These are phyloP conservation scores for Sebastes fasciatus DNA, from an alignment of 2,113 vertebrate genomes.

Conservation along the genomic window DNA sequence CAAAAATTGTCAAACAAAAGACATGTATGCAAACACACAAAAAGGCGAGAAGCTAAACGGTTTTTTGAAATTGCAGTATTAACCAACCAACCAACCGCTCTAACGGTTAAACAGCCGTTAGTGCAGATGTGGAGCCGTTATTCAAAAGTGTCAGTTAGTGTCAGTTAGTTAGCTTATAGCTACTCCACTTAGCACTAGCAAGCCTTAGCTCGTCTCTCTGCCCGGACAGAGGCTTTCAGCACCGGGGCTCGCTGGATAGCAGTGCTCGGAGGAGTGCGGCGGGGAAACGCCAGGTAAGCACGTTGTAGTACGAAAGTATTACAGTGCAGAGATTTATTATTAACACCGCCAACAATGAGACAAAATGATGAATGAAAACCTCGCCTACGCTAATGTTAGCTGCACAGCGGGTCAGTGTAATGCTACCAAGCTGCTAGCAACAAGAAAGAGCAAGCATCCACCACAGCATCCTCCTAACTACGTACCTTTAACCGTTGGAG, in stretches of 20 bases:
- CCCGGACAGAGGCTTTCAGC: constrained; percentile 72
- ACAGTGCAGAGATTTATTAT: neutral
- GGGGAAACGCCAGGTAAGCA: neutral
- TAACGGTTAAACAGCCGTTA: neutral
- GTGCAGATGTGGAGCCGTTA: constrained; percentile 25
- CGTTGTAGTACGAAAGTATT: neutral
- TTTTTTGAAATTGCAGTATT: neutral
- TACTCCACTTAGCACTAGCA: constrained; percentile 51
- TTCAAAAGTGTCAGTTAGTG: constrained; percentile 49
- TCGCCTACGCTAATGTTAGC: constrained; percentile 81
- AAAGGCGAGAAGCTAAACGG: too few relatives aligned
- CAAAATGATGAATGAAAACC: constrained; percentile 69
- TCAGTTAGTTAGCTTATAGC: constrained; percentile 63
- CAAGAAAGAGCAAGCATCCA: constrained; percentile 2
- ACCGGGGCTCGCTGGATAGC: constrained; percentile 77
- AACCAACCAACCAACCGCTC: too few relatives aligned
- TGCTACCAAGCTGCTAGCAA: constrained; percentile 67
- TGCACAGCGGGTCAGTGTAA: constrained; percentile 52
- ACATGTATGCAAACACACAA: constrained; percentile 14
- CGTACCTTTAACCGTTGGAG: constrained; percentile 64
- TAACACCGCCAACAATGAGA: constrained; percentile 9
- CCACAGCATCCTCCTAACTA: constrained; percentile 35
- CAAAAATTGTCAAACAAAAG: constrained; percentile 52
- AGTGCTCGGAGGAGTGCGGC: constrained; percentile 32
- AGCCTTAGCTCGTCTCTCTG: constrained; percentile 40